phyloP scores from a whole-genome alignment of 2,888 invertebrate species.

The Notodonta ziczac region DNA sequence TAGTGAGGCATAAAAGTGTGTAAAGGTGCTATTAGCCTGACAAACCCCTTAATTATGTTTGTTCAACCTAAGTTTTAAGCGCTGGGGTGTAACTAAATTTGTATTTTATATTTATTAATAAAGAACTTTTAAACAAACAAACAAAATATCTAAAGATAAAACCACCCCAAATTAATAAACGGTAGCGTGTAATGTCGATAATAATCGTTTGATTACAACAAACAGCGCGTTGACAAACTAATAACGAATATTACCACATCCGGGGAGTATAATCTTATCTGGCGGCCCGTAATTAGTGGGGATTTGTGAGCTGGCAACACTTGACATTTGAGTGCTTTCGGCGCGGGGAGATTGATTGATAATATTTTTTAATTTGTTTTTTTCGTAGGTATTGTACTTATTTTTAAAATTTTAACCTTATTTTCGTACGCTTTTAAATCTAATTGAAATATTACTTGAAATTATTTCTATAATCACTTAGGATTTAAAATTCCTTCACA shows the following conservation, averaged over 20 bases:
- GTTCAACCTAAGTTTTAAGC: too few relatives aligned
- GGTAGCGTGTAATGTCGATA: constrained; percentile 56
- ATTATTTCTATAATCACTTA: too few relatives aligned
- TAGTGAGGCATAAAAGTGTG: too few relatives aligned
- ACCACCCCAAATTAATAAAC: constrained; percentile 63
- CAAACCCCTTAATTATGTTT: too few relatives aligned
- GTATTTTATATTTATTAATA: too few relatives aligned
- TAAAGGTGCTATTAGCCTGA: too few relatives aligned
- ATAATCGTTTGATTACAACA: constrained; percentile 21
- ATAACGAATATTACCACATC: constrained; percentile 49
- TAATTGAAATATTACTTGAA: too few relatives aligned
- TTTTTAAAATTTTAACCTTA: too few relatives aligned
- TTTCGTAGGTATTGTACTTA: not conserved
- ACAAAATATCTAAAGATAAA: constrained; percentile 27
- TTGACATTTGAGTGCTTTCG: constrained; percentile 40
- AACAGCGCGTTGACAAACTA: constrained; percentile 45
- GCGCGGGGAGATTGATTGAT: constrained; percentile 10
- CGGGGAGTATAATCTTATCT: constrained; percentile 68
- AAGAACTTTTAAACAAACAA: too few relatives aligned
- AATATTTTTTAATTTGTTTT: constrained; percentile 1
- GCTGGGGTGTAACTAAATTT: too few relatives aligned
- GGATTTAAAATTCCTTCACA: too few relatives aligned
- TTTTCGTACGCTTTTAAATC: too few relatives aligned
- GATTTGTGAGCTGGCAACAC: constrained; percentile 63
- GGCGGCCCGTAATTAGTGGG: constrained; percentile 70